Conservation (phyloP, 1,140 invertebrate species). For the Eurosta solidaginis region DNA sequence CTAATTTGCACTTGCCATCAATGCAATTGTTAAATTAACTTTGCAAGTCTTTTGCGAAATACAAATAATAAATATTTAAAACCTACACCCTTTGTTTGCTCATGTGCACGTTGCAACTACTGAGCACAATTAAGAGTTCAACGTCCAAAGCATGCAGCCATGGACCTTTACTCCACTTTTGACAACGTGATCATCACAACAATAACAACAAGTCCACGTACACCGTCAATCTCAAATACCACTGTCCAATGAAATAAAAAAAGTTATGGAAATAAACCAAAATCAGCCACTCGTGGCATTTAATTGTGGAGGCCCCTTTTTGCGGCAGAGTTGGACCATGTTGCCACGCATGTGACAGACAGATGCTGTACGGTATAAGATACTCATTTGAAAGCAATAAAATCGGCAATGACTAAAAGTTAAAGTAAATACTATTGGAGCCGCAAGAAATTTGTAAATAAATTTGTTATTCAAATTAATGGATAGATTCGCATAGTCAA, state of each 20-base stretch:
- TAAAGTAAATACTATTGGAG: not conserved
- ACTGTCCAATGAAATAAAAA: not conserved
- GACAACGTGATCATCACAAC: conserved; percentile 4
- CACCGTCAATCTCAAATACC: not conserved
- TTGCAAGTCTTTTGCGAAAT: not conserved
- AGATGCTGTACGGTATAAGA: not conserved
- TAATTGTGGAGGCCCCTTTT: not conserved
- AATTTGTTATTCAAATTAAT: conserved; percentile 7
- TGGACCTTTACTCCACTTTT: conserved; percentile 25
- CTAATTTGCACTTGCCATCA: not conserved
- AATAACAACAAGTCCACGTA: not conserved
- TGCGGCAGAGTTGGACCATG: not conserved
- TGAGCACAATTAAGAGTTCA: not conserved
- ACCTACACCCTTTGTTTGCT: not conserved
- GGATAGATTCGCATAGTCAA: not conserved
- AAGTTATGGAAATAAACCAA: not conserved
- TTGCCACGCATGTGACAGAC: conserved; percentile 10
- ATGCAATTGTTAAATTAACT: not conserved
- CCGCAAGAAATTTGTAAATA: not conserved
- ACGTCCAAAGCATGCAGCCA: conserved; percentile 1
- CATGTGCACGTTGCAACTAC: not conserved
- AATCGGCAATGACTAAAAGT: not conserved
- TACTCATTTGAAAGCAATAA: conserved; percentile 4
- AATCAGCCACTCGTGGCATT: not conserved
- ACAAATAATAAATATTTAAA: not conserved